phyloP scores from a whole-genome alignment of 2,888 invertebrate genomes.

The Leucoptera coffeella region DNA sequence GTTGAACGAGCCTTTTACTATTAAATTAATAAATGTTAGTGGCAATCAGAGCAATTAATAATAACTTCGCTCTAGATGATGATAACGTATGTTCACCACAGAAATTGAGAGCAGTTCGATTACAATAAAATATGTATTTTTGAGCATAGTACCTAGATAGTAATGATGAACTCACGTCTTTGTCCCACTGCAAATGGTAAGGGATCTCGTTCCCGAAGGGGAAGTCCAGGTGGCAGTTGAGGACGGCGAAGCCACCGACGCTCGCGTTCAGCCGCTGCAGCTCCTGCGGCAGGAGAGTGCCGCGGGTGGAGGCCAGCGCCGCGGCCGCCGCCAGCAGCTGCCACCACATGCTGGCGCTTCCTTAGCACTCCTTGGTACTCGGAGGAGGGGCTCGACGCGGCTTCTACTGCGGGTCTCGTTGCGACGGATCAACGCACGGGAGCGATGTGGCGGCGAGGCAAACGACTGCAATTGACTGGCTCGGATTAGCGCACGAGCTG shows the following conservation, averaged over 20 bases:
- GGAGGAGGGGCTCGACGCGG: too few relatives aligned
- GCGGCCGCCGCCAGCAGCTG: slow-evolving; percentile 4
- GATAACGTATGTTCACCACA: too few relatives aligned
- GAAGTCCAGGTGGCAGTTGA: slow-evolving; percentile 83
- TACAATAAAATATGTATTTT: too few relatives aligned
- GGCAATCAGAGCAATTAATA: too few relatives aligned
- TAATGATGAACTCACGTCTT: slow-evolving; percentile 81
- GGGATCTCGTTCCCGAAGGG: slow-evolving; percentile 80
- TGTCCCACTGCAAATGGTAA: slow-evolving; percentile 85
- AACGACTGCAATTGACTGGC: slow-evolving; percentile 7
- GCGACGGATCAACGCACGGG: background rate
- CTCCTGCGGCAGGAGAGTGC: slow-evolving; percentile 29
- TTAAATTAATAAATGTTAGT: too few relatives aligned
- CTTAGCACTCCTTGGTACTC: too few relatives aligned
- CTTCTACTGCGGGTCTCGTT: too few relatives aligned
- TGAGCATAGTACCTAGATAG: too few relatives aligned
- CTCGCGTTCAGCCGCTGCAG: slow-evolving; percentile 55
- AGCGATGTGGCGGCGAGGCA: slow-evolving; percentile 5
- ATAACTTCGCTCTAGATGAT: too few relatives aligned
- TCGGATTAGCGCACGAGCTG: background rate
- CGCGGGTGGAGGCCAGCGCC: slow-evolving; percentile 7
- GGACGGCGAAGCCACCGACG: slow-evolving; percentile 71
- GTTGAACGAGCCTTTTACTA: too few relatives aligned
- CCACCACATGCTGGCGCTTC: slow-evolving; percentile 5
- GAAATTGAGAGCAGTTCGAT: too few relatives aligned